Evolutionary conservation across 2,113 vertebrate species (phyloP), one percentile per base, ranked within the genome.

Genomic region (Zosterops lateralis): DNA sequence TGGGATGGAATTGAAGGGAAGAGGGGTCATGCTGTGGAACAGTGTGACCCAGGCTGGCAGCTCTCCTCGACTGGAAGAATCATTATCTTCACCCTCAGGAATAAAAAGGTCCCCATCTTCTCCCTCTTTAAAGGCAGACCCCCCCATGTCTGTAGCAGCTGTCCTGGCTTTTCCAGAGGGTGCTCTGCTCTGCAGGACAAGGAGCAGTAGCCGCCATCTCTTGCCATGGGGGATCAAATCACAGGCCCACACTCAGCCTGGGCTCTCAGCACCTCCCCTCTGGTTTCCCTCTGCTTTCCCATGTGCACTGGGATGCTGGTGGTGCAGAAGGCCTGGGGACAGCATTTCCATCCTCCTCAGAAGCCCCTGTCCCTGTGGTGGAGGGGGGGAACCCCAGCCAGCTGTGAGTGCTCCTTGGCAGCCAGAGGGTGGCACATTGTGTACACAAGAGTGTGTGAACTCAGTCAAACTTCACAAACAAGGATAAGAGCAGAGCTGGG

Each of bases 391-490:
- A 4, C 28, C 74, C 50, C 3, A 2, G 82, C 45, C 95, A 93
- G 78, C 78, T 95, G 79, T 14, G 72, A 58, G n/a, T 2, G 5
- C 82, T 94, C 68, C 57, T 50, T 58, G 64, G 79, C 87, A 93
- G 60, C 84, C 0, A 0, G 45, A 61, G 75, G 24, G 64, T 48
- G 68, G 32, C 72, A 70, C 1, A 0, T 82, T 90, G 75, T 91
- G 79, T 94, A 88, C 76, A 61, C 48, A 73, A 6, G 75, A 77
- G 85, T 86, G 91, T 95, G 95, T 81, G 93, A 96, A 96, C 77
- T 68, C 85, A 81, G 87, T 94, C 95, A 86, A 92, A 77, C 79
- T 96, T 92, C 82, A 84, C 96, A 97, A 97, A 96, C 90, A 96
- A 84, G 56, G 94, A 97, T 97, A 97, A 93, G 82, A 88, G 15